These are phyloP conservation scores for Augiades crinisus DNA, from an alignment of 2,888 invertebrate genomes.

Conservation along the genomic window DNA sequence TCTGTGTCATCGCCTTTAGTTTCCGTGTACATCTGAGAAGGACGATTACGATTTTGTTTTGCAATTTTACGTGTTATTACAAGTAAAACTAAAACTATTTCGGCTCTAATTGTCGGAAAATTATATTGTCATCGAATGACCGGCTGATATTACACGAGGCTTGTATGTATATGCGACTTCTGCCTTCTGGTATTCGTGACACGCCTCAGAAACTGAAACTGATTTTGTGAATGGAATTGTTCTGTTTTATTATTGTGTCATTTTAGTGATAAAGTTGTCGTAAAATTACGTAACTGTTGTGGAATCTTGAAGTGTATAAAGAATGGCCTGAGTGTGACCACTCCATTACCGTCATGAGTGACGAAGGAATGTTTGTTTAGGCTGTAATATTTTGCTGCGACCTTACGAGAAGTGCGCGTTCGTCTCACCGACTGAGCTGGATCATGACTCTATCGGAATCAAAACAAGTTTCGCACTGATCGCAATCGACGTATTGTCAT, in stretches of 20 bases:
- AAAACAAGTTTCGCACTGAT: constrained; percentile 77
- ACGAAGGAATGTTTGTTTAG: constrained; percentile 82
- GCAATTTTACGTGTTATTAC: constrained; percentile 64
- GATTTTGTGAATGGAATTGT: constrained; percentile 76
- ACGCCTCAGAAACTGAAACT: constrained; percentile 81
- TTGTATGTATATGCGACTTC: constrained; percentile 82
- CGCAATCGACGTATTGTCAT: constrained; percentile 73
- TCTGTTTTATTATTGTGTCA: constrained; percentile 76
- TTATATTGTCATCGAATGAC: constrained; percentile 81
- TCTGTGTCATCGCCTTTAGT: constrained; percentile 77
- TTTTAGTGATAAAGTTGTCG: constrained; percentile 76
- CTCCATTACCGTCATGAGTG: constrained; percentile 81
- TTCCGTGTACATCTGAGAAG: constrained; percentile 65
- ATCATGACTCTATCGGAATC: constrained; percentile 78
- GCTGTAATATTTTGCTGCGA: constrained; percentile 76
- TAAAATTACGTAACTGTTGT: constrained; percentile 81
- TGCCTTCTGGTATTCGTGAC: constrained; percentile 81
- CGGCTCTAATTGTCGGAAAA: constrained; percentile 69
- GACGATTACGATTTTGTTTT: constrained; percentile 64
- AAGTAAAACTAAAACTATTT: constrained; percentile 61
- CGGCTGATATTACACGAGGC: constrained; percentile 83
- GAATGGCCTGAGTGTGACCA: constrained; percentile 80
- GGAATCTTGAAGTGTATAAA: constrained; percentile 78
- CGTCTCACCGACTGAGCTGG: constrained; percentile 71
- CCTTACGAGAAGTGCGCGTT: constrained; percentile 75